These are phyloP conservation scores for Leptosomus discolor DNA, from an alignment of 2,113 vertebrate species.

Conservation along the genomic window DNA sequence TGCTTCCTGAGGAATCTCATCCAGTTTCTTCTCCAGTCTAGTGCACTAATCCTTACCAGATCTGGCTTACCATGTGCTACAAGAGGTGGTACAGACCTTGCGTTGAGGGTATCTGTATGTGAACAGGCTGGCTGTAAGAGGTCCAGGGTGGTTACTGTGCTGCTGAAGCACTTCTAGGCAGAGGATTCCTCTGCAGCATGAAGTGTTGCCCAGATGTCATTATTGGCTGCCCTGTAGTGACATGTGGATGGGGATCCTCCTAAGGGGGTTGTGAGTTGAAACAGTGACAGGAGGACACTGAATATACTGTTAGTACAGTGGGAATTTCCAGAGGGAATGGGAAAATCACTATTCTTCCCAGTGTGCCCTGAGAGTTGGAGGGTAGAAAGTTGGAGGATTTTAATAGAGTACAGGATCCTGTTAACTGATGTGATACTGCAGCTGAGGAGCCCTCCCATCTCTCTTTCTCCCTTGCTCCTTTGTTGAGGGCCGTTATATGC, in stretches of 20 bases:
- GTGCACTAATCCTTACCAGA: neutral
- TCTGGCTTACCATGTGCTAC: neutral
- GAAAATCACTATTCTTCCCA: neutral
- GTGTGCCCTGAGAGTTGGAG: neutral
- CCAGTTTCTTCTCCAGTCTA: neutral
- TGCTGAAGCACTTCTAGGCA: neutral
- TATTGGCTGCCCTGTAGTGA: neutral
- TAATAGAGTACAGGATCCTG: neutral
- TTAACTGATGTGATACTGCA: neutral
- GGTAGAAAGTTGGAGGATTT: neutral
- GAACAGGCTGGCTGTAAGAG: neutral
- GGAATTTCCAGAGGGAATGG: neutral
- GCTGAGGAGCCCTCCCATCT: neutral
- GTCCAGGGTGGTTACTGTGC: neutral
- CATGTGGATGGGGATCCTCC: neutral
- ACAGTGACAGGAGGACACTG: neutral
- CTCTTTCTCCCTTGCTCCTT: neutral
- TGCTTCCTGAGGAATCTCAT: neutral
- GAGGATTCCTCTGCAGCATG: neutral
- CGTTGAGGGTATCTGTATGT: neutral
- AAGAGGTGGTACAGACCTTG: neutral
- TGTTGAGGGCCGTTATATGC: neutral
- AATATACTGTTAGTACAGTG: neutral
- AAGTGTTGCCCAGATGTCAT: neutral
- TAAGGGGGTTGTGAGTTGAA: neutral